Evolutionary conservation across 2,888 invertebrate species (phyloP).

Genomic region (Drosophila falleni): DNA sequence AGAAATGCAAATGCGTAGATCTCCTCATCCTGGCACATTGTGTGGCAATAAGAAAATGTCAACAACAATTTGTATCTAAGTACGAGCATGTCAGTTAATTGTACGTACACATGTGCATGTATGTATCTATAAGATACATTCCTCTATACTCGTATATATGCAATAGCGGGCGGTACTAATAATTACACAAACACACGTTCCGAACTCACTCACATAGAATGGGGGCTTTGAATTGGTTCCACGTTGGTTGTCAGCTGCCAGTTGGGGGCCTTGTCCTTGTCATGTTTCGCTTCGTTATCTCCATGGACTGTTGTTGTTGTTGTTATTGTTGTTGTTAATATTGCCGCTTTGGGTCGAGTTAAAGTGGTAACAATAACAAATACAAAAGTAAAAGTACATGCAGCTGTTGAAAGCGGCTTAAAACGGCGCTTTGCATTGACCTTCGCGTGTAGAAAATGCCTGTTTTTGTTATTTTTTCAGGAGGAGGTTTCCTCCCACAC

Average conservation of each 20-base stretch:
- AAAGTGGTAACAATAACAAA: conserved; percentile 40
- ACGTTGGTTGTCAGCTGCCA: conserved; percentile 17
- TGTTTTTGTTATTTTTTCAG: conserved; percentile 22
- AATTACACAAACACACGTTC: conserved; percentile 42
- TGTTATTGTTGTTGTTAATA: conserved; percentile 46
- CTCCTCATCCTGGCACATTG: background rate
- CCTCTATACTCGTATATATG: background rate
- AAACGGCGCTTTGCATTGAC: conserved; percentile 72
- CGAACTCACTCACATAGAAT: conserved; percentile 10
- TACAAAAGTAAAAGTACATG: conserved; percentile 46
- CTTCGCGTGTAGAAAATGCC: conserved; percentile 69
- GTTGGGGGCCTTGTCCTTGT: conserved; percentile 69
- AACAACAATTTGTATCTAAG: conserved; percentile 4
- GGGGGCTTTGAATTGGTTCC: conserved; percentile 18
- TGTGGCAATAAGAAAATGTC: conserved; percentile 1
- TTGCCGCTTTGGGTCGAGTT: conserved; percentile 33
- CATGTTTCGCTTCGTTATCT: conserved; percentile 70
- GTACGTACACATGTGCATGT: background rate
- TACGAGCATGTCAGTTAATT: background rate
- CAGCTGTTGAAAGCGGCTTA: conserved; percentile 60
- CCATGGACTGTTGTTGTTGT: conserved; percentile 34
- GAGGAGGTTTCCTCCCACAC: conserved; percentile 5
- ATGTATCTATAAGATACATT: conserved; percentile 7
- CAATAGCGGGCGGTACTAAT: conserved; percentile 18
- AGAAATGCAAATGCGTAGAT: background rate